Conservation (phyloP, 2,113 vertebrate species). For the Channa maculata region DNA sequence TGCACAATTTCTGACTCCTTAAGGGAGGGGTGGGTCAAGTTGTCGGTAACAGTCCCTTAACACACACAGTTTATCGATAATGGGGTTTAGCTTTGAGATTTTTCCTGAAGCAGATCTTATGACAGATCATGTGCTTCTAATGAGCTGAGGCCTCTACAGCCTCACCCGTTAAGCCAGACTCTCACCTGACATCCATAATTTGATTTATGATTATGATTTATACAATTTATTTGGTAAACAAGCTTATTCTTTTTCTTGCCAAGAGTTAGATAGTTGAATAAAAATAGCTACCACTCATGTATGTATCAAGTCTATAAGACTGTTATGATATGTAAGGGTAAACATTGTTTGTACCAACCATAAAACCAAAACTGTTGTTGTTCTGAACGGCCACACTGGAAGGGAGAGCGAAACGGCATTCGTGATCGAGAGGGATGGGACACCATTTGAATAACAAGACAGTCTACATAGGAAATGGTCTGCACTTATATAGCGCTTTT, state of each 20-base stretch:
- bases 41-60: slow-evolving; percentile 58
- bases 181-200: slow-evolving; percentile 1
- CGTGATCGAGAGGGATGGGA: too few relatives aligned
- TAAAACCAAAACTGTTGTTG: too few relatives aligned
- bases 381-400: too few relatives aligned
- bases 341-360: too few relatives aligned
- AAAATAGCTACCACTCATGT: not conserved
- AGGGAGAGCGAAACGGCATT: too few relatives aligned
- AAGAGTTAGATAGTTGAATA: not conserved
- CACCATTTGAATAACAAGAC: too few relatives aligned
- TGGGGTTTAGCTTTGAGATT: slow-evolving; percentile 59
- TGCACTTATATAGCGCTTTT: too few relatives aligned
- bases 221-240: slow-evolving; percentile 19
- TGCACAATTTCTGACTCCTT: slow-evolving; percentile 19
- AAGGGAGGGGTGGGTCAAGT: slow-evolving; percentile 13
- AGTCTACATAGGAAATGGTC: too few relatives aligned
- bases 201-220: not conserved
- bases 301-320: too few relatives aligned
- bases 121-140: slow-evolving; percentile 60
- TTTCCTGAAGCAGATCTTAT: slow-evolving; percentile 45
- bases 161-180: slow-evolving; percentile 19
- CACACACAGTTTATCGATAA: slow-evolving; percentile 60
- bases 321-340: too few relatives aligned
- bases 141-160: slow-evolving; percentile 39
- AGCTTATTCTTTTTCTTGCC: not conserved